phyloP scores from a whole-genome alignment of 2,113 vertebrate genomes.

The Ivindomyrus marchei region DNA sequence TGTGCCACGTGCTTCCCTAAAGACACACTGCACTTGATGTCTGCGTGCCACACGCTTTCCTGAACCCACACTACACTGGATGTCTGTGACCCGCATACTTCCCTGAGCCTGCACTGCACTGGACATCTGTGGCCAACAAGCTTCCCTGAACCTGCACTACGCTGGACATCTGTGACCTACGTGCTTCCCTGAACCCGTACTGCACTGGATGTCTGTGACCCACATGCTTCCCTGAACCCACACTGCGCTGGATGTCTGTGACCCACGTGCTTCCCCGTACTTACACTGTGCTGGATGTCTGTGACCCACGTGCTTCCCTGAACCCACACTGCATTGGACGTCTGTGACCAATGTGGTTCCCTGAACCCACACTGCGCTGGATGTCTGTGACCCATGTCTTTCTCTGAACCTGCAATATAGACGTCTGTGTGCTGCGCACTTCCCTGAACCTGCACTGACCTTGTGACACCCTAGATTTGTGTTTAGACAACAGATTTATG shows the following conservation, averaged over 20 bases:
- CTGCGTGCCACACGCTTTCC: background rate
- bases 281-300: background rate
- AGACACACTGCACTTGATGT: background rate
- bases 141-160: background rate
- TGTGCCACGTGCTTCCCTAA: background rate
- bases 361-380: background rate
- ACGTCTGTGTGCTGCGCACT: background rate
- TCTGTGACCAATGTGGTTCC: background rate
- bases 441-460: background rate
- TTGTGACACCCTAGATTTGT: background rate
- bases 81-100: background rate
- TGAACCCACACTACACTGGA: background rate
- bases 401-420: background rate
- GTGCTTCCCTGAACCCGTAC: background rate
- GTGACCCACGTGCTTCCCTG: background rate
- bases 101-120: background rate
- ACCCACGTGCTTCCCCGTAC: background rate
- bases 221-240: background rate
- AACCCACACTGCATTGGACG: background rate
- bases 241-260: background rate
- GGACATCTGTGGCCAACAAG: background rate
- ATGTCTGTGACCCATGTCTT: background rate
- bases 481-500: background rate
- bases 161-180: background rate
- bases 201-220: background rate